Percentiles rank a stretch among this genome's conserved stretches.
phyloP scores from a whole-genome alignment of 2,113 vertebrate genomes.

The Tragulus kanchil region DNA sequence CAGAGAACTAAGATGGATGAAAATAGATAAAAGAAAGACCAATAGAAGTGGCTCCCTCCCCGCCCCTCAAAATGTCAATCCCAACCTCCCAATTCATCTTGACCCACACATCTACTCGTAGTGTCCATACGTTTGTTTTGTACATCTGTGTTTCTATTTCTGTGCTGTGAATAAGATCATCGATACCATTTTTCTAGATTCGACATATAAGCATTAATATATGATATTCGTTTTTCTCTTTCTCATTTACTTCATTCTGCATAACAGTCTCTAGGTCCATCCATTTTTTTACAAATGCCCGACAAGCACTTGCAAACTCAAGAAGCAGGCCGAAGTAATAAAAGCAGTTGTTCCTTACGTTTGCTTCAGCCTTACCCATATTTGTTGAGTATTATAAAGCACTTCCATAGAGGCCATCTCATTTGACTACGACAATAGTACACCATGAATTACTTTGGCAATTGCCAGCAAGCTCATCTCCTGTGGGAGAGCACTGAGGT shows the following conservation, averaged over 20 bases:
- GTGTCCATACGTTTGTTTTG: neutral
- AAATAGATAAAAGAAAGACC: too few relatives aligned
- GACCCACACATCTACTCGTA: neutral
- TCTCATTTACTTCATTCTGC: neutral
- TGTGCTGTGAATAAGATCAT: neutral
- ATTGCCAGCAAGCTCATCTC: neutral
- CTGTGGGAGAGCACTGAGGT: too few relatives aligned
- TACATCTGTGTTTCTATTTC: neutral
- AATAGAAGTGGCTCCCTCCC: too few relatives aligned
- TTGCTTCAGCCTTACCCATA: neutral
- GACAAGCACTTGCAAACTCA: neutral
- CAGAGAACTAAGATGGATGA: too few relatives aligned
- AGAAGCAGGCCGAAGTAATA: neutral
- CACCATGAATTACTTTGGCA: neutral
- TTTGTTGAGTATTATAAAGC: neutral
- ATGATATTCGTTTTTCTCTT: neutral
- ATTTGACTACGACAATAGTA: neutral
- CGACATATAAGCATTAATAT: neutral
- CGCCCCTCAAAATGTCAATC: too few relatives aligned
- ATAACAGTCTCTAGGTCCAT: neutral
- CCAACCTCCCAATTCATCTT: neutral
- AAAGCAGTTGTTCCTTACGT: rapidly evolving
- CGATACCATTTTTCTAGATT: neutral
- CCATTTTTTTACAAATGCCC: neutral
- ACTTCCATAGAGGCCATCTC: neutral